Evolutionary conservation across 2,888 invertebrate species (phyloP).

Genomic region (Tortricodes alternella): DNA sequence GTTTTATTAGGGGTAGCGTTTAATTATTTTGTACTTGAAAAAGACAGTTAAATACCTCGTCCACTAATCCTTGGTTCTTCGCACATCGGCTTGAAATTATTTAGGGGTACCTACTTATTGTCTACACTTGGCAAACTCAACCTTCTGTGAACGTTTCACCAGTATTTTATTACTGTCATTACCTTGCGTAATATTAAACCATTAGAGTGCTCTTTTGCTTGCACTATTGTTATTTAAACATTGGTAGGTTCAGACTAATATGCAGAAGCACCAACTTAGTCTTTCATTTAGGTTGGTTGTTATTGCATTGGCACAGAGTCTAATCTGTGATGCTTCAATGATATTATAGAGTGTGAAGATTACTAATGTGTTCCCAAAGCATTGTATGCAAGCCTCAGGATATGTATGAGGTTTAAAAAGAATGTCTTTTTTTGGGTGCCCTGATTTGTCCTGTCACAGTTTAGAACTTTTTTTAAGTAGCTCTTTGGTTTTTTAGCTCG

Average conservation of each 20-base stretch:
- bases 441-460: slow-evolving; percentile 45
- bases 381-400: slow-evolving; percentile 53
- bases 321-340: slow-evolving; percentile 30
- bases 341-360: slow-evolving; percentile 23
- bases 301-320: slow-evolving; percentile 17
- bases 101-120: slow-evolving; percentile 52
- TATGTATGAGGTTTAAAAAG: slow-evolving; percentile 38
- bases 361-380: slow-evolving; percentile 47
- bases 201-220: background rate
- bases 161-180: slow-evolving; percentile 34
- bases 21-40: too few species aligned
- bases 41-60: background rate
- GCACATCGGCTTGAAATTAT: slow-evolving; percentile 45
- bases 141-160: slow-evolving; percentile 33
- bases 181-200: background rate
- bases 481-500: slow-evolving; percentile 26
- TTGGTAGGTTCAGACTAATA: slow-evolving; percentile 7
- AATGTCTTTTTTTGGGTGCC: slow-evolving; percentile 40
- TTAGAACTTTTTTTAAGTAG: slow-evolving; percentile 41
- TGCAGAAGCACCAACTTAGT: slow-evolving; percentile 15
- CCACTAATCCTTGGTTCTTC: slow-evolving; percentile 33
- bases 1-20: too few species aligned
- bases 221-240: background rate
- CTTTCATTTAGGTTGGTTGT: background rate
- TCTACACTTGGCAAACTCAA: slow-evolving; percentile 56